Base-by-base conservation (phyloP, 2,888 invertebrate species). In the Phania funesta region DNA sequence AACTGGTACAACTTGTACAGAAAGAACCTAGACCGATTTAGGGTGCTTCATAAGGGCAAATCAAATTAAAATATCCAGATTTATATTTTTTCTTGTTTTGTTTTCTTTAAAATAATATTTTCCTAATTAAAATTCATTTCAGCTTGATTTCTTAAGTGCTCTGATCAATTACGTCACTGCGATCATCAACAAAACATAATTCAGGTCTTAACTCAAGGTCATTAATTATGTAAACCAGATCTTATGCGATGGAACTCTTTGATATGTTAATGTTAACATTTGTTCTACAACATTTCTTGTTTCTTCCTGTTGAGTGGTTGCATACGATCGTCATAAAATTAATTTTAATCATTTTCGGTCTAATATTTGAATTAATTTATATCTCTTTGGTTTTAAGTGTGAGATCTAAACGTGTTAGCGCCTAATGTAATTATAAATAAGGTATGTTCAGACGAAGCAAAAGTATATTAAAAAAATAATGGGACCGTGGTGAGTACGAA, bases 151-250 rank as follows among this genome's bases (percentile, higher is more conserved):
- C 11, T 35, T 9, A 11, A 35, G 11, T n/a, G 0, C 11, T n/a
- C 11, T 38, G n/a, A 38, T 13, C 35, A 38, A n/a, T 38, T 1
- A 9, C 35, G 9, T 38, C 35, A 38, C 1, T 9, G 11, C 11
- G 35, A 35, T 35, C 1, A 1, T 35, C 8, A 9, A 13, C n/a
- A 13, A 13, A 13, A 38, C n/a, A 13, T 38, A 38, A 13, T 38
- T 38, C 32, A 16, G 52, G 26, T 62, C 32, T 52, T 20, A 22
- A 62, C 11, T 58, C 73, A 73, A 62, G 73, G 73, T 64, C 41
- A 26, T 52, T 52, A 44, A 44, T 29, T 3, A 73, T 62, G 62
- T 64, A 54, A 73, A 64, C 52, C 73, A 52, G 73, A 52, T 73
- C 68, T 56, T 0, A 22, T 20, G 26, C 38, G 50, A 13, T 11